These are phyloP conservation scores for Lophura swinhoii DNA, from an alignment of 2,797 vertebrate genomes.

Conservation along the genomic window DNA sequence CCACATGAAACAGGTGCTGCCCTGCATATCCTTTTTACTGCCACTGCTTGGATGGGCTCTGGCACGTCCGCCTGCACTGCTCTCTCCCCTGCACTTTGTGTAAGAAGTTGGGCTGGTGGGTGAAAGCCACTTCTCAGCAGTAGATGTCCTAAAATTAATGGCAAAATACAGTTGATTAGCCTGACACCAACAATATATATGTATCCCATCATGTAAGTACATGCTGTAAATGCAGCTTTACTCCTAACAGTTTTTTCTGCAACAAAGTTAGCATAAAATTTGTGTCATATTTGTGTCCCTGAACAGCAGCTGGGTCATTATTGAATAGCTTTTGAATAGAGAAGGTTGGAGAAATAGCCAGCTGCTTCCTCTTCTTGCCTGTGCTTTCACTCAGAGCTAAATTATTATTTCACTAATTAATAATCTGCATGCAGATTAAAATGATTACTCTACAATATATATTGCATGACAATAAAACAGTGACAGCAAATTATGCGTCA, in stretches of 20 bases:
- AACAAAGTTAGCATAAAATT: conserved; percentile 21
- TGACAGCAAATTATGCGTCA: conserved; percentile 21
- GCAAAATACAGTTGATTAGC: not conserved
- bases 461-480: conserved; percentile 50
- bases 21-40: not conserved
- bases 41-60: not conserved
- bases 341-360: conserved; percentile 29
- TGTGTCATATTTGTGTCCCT: not conserved
- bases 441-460: conserved; percentile 34
- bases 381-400: conserved; percentile 17
- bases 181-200: not conserved
- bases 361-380: conserved; percentile 27
- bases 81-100: not conserved
- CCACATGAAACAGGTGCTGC: not conserved
- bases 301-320: conserved; percentile 57
- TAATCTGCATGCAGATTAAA: conserved; percentile 55
- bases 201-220: not conserved
- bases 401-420: conserved; percentile 54
- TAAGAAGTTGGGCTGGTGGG: not conserved
- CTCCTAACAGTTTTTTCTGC: not conserved
- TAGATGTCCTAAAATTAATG: not conserved
- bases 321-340: conserved; percentile 4
- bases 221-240: not conserved
- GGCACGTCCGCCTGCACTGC: rapidly evolving
- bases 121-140: not conserved